Evolutionary conservation across 2,888 invertebrate genomes (phyloP).

Genomic region (Nemotelus pantherinus): DNA sequence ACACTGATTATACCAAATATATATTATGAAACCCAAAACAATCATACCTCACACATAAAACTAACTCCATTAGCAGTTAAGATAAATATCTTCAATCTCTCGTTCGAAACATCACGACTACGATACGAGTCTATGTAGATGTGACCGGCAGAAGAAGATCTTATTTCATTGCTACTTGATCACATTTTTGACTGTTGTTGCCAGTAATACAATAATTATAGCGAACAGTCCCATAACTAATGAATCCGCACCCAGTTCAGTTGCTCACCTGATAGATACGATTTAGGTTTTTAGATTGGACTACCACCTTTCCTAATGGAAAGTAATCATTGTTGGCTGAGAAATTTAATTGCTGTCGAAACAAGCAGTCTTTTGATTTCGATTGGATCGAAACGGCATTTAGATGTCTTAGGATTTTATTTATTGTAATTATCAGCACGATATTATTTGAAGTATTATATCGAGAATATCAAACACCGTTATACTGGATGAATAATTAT

Average conservation of each 20-base stretch:
- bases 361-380: not conserved
- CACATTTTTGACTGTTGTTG: not conserved
- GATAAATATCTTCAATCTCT: constrained; percentile 32
- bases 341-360: constrained; percentile 23
- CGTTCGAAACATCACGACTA: too few species aligned
- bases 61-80: constrained; percentile 43
- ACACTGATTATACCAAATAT: constrained; percentile 26
- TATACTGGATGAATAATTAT: too few species aligned
- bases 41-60: constrained; percentile 41
- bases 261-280: not conserved
- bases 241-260: constrained; percentile 17
- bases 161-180: constrained; percentile 7
- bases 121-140: too few species aligned
- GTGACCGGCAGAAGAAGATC: not conserved
- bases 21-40: constrained; percentile 30
- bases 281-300: too few species aligned
- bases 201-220: constrained; percentile 30
- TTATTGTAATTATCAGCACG: constrained; percentile 49
- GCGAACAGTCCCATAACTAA: constrained; percentile 26
- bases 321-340: constrained; percentile 16
- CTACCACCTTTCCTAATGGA: too few species aligned
- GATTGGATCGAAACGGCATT: not conserved
- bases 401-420: constrained; percentile 40
- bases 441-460: constrained; percentile 7
- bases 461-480: not conserved